Evolutionary conservation across 2,113 vertebrate genomes (phyloP).

Genomic region (Prinia subflava): DNA sequence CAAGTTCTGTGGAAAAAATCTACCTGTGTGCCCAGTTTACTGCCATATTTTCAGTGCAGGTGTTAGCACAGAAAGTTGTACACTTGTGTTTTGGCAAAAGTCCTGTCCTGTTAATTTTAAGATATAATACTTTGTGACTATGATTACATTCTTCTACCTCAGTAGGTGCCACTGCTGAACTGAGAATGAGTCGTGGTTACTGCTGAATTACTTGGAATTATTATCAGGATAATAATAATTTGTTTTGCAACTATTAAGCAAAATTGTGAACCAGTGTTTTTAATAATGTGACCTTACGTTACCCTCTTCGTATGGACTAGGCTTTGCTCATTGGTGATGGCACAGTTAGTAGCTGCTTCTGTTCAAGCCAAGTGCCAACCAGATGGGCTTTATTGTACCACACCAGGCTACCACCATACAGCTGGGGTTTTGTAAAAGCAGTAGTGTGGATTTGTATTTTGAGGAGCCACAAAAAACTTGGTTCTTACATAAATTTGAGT

Average conservation of each 20-base stretch:
- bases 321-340: neutral
- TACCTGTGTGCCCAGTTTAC: neutral
- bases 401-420: neutral
- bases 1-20: neutral
- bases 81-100: neutral
- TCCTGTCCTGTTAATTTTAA: neutral
- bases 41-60: neutral
- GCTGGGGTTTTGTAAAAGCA: neutral
- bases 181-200: neutral
- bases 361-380: neutral
- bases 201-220: neutral
- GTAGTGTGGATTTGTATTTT: neutral
- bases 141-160: neutral
- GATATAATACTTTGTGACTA: neutral
- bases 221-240: neutral
- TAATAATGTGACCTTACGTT: neutral
- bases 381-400: neutral
- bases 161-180: neutral
- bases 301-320: neutral
- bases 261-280: neutral
- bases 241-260: neutral
- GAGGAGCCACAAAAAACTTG: neutral
- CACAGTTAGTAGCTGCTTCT: neutral
- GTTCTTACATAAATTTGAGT: neutral
- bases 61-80: neutral